A percentile compares a stretch with the other conserved stretches of the same genome.
Conservation (phyloP, 2,888 invertebrate species). For the Parnassius mnemosyne region DNA sequence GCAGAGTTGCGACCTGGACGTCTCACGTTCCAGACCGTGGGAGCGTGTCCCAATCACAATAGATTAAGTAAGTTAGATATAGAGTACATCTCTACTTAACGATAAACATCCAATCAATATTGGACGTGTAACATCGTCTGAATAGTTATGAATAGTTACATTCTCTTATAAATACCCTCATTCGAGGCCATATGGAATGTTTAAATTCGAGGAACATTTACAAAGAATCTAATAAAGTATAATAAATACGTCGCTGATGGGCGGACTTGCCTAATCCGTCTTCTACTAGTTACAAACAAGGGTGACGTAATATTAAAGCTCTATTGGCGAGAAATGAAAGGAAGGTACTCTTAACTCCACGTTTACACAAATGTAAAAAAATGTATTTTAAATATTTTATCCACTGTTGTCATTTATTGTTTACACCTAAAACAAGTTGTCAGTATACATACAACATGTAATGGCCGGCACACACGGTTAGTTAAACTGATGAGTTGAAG, state of each 20-base stretch:
- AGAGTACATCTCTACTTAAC: constrained; percentile 11
- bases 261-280: neutral
- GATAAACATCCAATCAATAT: constrained; percentile 2
- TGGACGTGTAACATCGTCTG: neutral
- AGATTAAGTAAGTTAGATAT: constrained; percentile 4
- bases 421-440: neutral
- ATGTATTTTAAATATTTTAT: too few species aligned
- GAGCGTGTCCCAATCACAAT: constrained; percentile 4
- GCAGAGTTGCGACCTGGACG: constrained; percentile 15
- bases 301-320: neutral
- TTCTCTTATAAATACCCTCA: neutral
- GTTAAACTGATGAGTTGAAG: too few species aligned
- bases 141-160: neutral
- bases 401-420: too few species aligned
- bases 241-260: neutral
- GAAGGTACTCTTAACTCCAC: too few species aligned
- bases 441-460: neutral
- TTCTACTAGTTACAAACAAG: neutral
- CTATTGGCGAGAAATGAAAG: neutral
- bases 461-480: neutral
- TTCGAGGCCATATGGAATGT: neutral
- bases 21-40: constrained; percentile 6
- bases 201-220: neutral
- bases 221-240: too few species aligned
- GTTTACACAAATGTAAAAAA: too few species aligned